phyloP scores from a whole-genome alignment of 2,888 invertebrate species.

The Sabatieria punctata region DNA sequence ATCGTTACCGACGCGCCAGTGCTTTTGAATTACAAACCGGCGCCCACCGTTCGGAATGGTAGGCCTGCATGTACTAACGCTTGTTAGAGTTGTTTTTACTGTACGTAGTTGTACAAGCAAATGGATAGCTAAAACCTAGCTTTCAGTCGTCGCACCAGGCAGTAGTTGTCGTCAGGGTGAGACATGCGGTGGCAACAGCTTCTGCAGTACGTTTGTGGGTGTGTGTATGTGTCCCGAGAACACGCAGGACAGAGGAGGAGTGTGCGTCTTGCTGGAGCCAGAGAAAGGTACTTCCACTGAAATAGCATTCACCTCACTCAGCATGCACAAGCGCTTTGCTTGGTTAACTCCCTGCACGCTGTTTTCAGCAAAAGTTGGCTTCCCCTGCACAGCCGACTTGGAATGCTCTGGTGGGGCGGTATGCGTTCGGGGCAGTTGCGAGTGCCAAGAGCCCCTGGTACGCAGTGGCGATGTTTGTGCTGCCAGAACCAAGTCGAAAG shows the following conservation, averaged over 20 bases:
- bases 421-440: not conserved
- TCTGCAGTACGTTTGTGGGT: not conserved
- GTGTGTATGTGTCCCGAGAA: slow-evolving; percentile 6
- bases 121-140: not conserved
- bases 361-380: not conserved
- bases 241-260: slow-evolving; percentile 2
- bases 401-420: not conserved
- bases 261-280: not conserved
- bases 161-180: slow-evolving; percentile 4
- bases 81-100: no score
- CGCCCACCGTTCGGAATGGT: no score
- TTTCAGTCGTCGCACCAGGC: slow-evolving; percentile 3
- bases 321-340: no score
- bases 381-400: not conserved
- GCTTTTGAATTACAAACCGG: no score
- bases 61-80: no score
- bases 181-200: slow-evolving; percentile 4
- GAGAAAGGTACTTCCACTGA: no score
- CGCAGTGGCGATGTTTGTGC: not conserved
- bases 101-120: not conserved
- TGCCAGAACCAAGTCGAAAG: no score
- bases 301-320: no score
- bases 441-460: not conserved
- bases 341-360: not conserved
- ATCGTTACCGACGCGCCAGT: no score